phyloP scores from a whole-genome alignment of 30 jellyfish, hydroid and myxozoan species.

The Aurelia sp. region DNA sequence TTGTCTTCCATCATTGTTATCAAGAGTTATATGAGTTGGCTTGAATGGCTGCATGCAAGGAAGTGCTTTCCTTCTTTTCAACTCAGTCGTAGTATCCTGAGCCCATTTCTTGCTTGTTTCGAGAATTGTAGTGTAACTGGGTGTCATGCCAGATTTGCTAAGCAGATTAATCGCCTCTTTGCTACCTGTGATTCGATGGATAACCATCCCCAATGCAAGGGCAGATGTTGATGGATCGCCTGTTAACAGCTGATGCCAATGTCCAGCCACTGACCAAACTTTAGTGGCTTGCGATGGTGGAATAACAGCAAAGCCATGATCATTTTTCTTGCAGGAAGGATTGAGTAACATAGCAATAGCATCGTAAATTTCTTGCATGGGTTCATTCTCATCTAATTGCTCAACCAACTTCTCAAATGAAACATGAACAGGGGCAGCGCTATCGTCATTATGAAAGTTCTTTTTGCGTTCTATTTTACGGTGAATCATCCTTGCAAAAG shows the following conservation, averaged over 20 bases:
- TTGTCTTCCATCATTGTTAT: conserved; percentile 69
- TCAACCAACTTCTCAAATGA: conserved; percentile 55
- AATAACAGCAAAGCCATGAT: conserved; percentile 62
- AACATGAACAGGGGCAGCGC: conserved; percentile 36
- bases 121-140: conserved; percentile 52
- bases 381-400: conserved; percentile 59
- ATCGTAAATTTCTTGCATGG: conserved; percentile 55
- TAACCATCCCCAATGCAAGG: conserved; percentile 57
- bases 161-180: conserved; percentile 45
- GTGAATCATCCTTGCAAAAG: conserved; percentile 61
- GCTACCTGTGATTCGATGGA: conserved; percentile 44
- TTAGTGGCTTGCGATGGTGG: conserved; percentile 57
- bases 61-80: conserved; percentile 52
- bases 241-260: conserved; percentile 50
- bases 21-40: conserved; percentile 58
- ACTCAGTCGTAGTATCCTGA: conserved; percentile 51
- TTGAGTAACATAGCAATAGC: conserved; percentile 62
- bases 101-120: conserved; percentile 66
- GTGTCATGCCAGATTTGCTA: conserved; percentile 61
- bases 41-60: conserved; percentile 69
- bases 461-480: conserved; percentile 53
- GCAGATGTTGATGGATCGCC: conserved; percentile 69
- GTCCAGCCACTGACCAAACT: conserved; percentile 59
- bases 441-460: conserved; percentile 61
- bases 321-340: conserved; percentile 50